These are phyloP conservation scores for Cydia amplana DNA, from an alignment of 1,140 invertebrate species.

Conservation along the genomic window DNA sequence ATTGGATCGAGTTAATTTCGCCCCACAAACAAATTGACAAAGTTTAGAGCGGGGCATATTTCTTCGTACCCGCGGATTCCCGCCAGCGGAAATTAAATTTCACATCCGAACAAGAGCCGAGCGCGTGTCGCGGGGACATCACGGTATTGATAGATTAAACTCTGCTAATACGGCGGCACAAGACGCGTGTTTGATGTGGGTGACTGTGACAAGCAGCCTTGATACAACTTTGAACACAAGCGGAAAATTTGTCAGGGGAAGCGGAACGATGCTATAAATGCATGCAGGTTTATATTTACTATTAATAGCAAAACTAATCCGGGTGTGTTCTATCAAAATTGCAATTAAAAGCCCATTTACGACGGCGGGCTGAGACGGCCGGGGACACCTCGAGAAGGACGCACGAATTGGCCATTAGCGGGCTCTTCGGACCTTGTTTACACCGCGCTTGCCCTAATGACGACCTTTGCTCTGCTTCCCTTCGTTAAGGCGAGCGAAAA, in stretches of 20 bases:
- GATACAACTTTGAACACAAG: neutral
- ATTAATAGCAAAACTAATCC: constrained; percentile 68
- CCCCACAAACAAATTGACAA: constrained; percentile 80
- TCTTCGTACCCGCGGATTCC: constrained; percentile 70
- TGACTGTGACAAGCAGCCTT: constrained; percentile 12
- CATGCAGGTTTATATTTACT: constrained; percentile 25
- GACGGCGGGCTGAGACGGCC: constrained; percentile 64
- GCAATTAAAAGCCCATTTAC: constrained; percentile 79
- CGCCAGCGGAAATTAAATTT: constrained; percentile 78
- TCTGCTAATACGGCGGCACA: constrained; percentile 20
- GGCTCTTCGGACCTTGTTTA: constrained; percentile 79
- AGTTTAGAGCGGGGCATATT: constrained; percentile 78
- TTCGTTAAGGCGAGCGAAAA: constrained; percentile 79
- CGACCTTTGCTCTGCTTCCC: constrained; percentile 80
- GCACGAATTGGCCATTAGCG: constrained; percentile 78
- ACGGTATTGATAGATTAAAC: constrained; percentile 29
- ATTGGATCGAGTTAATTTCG: constrained; percentile 79
- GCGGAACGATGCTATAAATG: constrained; percentile 12
- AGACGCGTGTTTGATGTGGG: constrained; percentile 28
- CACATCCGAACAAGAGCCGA: constrained; percentile 76
- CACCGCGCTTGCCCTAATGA: constrained; percentile 80
- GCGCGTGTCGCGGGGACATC: constrained; percentile 55
- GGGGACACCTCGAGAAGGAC: constrained; percentile 75
- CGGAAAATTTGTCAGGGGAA: constrained; percentile 7
- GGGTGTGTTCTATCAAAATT: constrained; percentile 70